Conservation (phyloP, 2,888 invertebrate genomes). For the Volucella inanis region DNA sequence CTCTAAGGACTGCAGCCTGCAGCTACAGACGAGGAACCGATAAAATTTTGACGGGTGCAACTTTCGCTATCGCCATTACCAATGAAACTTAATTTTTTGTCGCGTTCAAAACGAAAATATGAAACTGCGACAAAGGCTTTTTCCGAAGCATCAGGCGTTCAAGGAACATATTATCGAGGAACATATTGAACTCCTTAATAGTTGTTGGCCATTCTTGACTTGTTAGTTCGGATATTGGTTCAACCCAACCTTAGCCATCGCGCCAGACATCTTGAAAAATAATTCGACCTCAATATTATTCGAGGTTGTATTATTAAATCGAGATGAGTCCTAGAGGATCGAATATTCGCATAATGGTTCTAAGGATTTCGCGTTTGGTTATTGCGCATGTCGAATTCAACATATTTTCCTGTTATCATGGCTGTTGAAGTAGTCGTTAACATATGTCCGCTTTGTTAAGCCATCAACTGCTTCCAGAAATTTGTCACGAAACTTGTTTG, state of each 20-base stretch:
- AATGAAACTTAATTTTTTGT: conserved; percentile 9
- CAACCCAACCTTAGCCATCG: conserved; percentile 25
- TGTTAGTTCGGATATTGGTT: not conserved
- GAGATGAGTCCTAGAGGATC: conserved; percentile 2
- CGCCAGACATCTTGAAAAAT: conserved; percentile 28
- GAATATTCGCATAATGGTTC: conserved; percentile 28
- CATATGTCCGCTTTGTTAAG: no score
- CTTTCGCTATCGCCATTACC: conserved; percentile 37
- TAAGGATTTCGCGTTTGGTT: conserved; percentile 15
- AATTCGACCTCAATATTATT: conserved; percentile 16
- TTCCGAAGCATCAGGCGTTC: not conserved
- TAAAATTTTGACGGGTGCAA: conserved; percentile 21
- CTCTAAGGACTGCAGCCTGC: no score
- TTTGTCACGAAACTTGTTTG: not conserved
- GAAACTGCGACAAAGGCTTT: no score
- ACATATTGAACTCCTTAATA: conserved; percentile 5
- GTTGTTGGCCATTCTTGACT: not conserved
- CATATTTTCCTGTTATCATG: not conserved
- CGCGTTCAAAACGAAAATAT: no score
- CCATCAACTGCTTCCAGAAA: conserved; percentile 38
- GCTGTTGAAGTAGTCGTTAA: not conserved
- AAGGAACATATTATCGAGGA: no score
- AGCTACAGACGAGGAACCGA: conserved; percentile 22
- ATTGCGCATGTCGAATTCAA: not conserved
- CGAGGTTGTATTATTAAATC: no score